Percentiles rank a stretch among this genome's conserved stretches.
Evolutionary conservation across 2,797 vertebrate genomes (phyloP).

Genomic region (Trachops cirrhosus): DNA sequence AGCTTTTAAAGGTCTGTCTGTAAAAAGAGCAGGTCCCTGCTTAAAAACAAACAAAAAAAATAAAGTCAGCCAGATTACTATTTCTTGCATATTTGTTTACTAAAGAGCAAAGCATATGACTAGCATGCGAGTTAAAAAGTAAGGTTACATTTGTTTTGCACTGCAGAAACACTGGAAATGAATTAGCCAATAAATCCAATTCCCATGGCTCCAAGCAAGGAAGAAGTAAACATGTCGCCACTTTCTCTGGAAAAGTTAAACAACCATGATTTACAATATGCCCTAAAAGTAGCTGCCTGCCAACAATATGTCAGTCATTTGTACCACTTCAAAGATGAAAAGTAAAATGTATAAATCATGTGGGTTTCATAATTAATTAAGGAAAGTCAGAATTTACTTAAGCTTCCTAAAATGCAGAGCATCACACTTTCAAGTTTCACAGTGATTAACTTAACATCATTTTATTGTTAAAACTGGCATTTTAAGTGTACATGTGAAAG

Average conservation of each 20-base stretch:
- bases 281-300: neutral
- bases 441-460: constrained; percentile 59
- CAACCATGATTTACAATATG: neutral
- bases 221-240: neutral
- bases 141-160: constrained; percentile 36
- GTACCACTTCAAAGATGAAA: neutral
- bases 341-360: constrained; percentile 16
- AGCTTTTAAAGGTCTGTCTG: neutral
- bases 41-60: constrained; percentile 6
- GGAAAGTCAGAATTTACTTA: constrained; percentile 38
- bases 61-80: neutral
- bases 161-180: constrained; percentile 34
- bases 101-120: constrained; percentile 44
- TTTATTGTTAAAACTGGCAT: constrained; percentile 53
- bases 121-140: constrained; percentile 36
- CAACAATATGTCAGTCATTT: neutral
- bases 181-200: neutral
- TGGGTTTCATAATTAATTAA: constrained; percentile 41
- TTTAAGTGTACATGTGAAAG: constrained; percentile 46
- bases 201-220: neutral
- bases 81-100: constrained; percentile 15
- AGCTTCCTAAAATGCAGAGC: constrained; percentile 39
- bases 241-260: constrained; percentile 45
- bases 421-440: constrained; percentile 49
- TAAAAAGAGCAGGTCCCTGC: neutral